Evolutionary conservation across 1,140 invertebrate genomes (phyloP).

Genomic region (Drosophila truncata): DNA sequence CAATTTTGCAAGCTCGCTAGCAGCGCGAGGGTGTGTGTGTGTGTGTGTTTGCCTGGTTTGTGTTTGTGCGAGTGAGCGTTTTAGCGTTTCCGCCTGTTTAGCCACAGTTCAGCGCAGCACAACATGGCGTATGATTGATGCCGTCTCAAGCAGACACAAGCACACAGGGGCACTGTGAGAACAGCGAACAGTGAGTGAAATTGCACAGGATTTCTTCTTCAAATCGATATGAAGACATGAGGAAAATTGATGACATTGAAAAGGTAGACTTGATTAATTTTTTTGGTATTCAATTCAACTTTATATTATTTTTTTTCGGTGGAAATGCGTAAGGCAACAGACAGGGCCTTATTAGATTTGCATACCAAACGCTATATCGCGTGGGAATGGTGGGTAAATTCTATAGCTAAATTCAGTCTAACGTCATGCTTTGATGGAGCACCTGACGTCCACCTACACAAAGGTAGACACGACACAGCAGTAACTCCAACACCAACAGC

Average conservation of each 20-base stretch:
- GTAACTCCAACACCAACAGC: conserved; percentile 11
- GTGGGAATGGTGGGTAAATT: conserved; percentile 6
- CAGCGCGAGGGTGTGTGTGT: conserved; percentile 6
- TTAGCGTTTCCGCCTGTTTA: conserved; percentile 75
- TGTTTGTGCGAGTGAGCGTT: conserved; percentile 24
- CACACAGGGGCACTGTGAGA: neutral
- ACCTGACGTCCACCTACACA: conserved; percentile 2
- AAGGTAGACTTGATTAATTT: neutral
- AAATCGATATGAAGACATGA: neutral
- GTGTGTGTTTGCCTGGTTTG: conserved; percentile 14
- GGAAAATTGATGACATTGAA: neutral
- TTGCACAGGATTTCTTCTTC: neutral
- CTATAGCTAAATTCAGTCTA: conserved; percentile 9
- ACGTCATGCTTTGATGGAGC: conserved; percentile 24
- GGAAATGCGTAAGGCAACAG: conserved; percentile 4
- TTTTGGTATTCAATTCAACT: neutral
- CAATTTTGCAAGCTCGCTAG: conserved; percentile 60
- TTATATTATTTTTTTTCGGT: neutral
- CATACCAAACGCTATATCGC: conserved; percentile 51
- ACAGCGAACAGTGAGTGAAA: neutral
- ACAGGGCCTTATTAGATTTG: conserved; percentile 64
- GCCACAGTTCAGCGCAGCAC: conserved; percentile 72
- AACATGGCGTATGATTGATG: conserved; percentile 81
- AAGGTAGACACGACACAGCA: neutral
- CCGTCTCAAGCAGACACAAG: conserved; percentile 53